Conservation (phyloP, 2,113 vertebrate species). For the Podilymbus podiceps region DNA sequence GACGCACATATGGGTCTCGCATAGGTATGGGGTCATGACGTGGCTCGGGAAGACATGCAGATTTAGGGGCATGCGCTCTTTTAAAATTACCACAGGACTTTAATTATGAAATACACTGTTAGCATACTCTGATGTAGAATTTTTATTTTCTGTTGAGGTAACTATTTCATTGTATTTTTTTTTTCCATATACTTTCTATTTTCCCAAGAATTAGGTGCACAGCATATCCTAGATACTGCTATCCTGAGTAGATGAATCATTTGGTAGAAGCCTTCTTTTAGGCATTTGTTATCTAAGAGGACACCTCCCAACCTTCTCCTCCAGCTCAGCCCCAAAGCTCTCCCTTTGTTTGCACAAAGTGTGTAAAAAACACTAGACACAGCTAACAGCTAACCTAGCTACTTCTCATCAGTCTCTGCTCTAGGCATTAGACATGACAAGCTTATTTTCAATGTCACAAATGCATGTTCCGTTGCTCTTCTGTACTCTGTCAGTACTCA, state of each 20-base stretch:
- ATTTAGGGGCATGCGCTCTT: neutral
- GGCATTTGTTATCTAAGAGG: neutral
- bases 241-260: neutral
- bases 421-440: neutral
- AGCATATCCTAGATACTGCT: neutral
- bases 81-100: neutral
- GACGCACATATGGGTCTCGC: neutral
- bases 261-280: neutral
- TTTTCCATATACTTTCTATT: neutral
- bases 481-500: neutral
- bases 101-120: neutral
- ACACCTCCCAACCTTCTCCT: neutral
- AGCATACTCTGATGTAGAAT: accelerated
- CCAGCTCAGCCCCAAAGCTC: neutral
- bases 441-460: neutral
- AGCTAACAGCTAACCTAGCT: neutral
- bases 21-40: neutral
- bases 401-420: neutral
- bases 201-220: neutral
- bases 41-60: neutral
- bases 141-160: neutral
- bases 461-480: neutral
- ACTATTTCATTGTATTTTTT: neutral
- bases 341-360: neutral
- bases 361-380: neutral